Evolutionary conservation across 1,140 invertebrate genomes (phyloP), one percentile per base, ranked within the genome.

Genomic region (Brachionus paranguensis): DNA sequence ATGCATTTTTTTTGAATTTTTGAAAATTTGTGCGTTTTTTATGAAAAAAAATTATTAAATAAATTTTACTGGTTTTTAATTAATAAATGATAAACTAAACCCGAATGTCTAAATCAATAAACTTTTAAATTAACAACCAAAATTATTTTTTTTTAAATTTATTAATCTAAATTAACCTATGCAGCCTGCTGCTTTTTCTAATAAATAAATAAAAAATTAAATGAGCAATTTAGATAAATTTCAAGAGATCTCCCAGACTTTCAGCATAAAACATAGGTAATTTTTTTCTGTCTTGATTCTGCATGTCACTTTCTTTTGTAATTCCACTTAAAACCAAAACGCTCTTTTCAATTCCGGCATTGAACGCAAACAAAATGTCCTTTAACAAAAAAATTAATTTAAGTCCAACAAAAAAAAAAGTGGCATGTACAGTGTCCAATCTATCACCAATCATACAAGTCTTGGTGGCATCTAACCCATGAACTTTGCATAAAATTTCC

Each of bases 361-460:
- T 81, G 14, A 45, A 78, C 8, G 78, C 70, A 5, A 84, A 84
- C 12, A 60, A 43, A 84, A 74, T 84, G 64, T 74, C 78, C 72
- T 76, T 76, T 12, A 27, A n/a, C n/a, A n/a, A 50, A 50, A 76
- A 76, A 12, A 50, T 24, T 4, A 50, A 47, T 72, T 20, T 2
- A 43, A 43, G n/a, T 27, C 47, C 4, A 24, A 27, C 11, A 29
- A 12, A 0, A 47, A 74, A 74, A 74, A 74, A 27, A 27, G 27
- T 37, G 8, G 8, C 20, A 76, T 24, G 8, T 53, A 76, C 72
- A 20, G 76, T 33, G 60, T 33, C 85, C 87, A 87, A 89, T 87
- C 91, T 93, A 89, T 99, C 96, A 1, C 96, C 96, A 88, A 98
- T 94, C 95, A 98, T 97, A 10, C 98, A 88, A 6, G 95, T 96